A percentile compares a stretch with the other conserved stretches of the same genome.
Conservation (phyloP, 2,113 vertebrate species). For the Perca schrenkii region DNA sequence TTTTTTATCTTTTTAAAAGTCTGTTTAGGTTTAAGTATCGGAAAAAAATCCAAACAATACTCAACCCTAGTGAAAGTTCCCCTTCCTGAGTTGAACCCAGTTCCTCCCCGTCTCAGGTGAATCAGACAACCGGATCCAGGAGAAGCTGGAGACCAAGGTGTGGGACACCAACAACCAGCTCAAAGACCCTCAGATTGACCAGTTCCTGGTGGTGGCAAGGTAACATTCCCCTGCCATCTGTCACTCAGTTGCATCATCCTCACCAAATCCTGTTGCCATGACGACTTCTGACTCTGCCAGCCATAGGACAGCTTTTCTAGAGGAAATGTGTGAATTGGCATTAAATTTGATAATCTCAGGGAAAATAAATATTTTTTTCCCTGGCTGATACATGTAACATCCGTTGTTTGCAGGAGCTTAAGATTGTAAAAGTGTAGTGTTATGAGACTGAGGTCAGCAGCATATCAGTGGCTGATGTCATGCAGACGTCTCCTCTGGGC, state of each 20-base stretch:
- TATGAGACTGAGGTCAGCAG: background rate
- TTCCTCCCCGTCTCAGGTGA: conserved; percentile 80
- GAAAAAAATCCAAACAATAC: too few species aligned
- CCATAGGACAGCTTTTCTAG: conserved; percentile 12
- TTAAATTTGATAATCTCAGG: conserved; percentile 2
- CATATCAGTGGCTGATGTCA: background rate
- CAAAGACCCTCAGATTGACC: conserved; percentile 95
- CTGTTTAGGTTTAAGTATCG: too few species aligned
- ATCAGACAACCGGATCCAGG: conserved; percentile 89
- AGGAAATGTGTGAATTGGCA: background rate
- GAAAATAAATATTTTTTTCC: background rate
- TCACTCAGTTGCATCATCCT: conserved; percentile 7
- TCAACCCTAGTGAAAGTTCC: too few species aligned
- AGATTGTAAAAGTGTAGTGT: background rate
- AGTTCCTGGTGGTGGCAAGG: conserved; percentile 96
- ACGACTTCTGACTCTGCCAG: conserved; percentile 21
- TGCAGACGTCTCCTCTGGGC: too few species aligned
- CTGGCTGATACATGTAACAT: background rate
- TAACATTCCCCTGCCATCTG: conserved; percentile 71
- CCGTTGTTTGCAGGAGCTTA: background rate
- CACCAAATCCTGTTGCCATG: conserved; percentile 52
- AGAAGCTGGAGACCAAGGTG: conserved; percentile 94
- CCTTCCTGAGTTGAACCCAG: background rate
- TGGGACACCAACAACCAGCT: conserved; percentile 95
- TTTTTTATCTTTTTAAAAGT: too few species aligned